phyloP scores from a whole-genome alignment of 2,113 vertebrate genomes.

The Chlamydotis undulata region DNA sequence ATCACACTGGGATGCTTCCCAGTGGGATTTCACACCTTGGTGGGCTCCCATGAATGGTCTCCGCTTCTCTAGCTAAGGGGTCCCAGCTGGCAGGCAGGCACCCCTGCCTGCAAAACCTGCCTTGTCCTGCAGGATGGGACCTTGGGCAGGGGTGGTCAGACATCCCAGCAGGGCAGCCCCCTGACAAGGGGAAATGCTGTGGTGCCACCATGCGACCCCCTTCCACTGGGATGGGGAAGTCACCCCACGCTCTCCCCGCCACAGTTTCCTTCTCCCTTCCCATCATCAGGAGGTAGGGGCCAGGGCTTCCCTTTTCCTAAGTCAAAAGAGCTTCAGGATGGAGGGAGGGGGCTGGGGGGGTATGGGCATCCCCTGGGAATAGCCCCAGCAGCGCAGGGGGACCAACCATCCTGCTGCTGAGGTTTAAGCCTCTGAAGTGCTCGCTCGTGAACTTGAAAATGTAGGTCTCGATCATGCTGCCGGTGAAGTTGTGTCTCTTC shows the following conservation, averaged over 20 bases:
- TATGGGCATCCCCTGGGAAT: not conserved
- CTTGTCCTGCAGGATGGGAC: not conserved
- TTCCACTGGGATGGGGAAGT: not conserved
- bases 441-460: not conserved
- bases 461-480: not conserved
- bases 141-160: accelerated
- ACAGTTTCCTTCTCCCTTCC: not conserved
- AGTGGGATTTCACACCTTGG: not conserved
- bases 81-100: not conserved
- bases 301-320: not conserved
- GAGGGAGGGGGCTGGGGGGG: too few species aligned
- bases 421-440: not conserved
- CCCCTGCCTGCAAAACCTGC: not conserved
- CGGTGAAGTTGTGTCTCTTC: not conserved
- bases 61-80: accelerated
- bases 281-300: accelerated
- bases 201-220: accelerated
- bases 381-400: not conserved
- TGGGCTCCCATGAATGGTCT: not conserved
- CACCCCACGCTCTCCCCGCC: accelerated
- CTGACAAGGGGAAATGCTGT: accelerated
- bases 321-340: not conserved
- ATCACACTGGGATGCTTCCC: accelerated
- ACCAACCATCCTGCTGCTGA: not conserved
- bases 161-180: not conserved